Conservation (phyloP, 1,140 invertebrate species). For the Nephila pilipes region DNA sequence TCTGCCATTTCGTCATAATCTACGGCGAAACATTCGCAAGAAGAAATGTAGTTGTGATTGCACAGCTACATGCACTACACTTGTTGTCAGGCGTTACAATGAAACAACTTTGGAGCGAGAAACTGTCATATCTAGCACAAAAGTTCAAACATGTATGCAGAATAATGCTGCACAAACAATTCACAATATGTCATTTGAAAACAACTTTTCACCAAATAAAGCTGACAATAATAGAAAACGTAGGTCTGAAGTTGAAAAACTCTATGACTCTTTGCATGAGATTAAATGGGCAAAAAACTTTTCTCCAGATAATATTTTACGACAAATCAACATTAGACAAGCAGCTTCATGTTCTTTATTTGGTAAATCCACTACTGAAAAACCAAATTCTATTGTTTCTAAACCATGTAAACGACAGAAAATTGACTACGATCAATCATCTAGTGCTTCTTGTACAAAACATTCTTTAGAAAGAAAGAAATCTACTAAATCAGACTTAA, state of each 20-base stretch:
- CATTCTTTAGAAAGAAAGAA: not conserved
- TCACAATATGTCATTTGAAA: not conserved
- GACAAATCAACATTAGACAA: conserved; percentile 48
- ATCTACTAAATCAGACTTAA: not conserved
- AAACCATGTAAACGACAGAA: not conserved
- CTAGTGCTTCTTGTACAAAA: not conserved
- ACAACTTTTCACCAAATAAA: conserved; percentile 26
- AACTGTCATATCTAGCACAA: conserved; percentile 59
- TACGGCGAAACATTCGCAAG: conserved; percentile 55
- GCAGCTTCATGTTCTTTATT: conserved; percentile 55
- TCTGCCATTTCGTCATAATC: conserved; percentile 45
- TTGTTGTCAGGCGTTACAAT: conserved; percentile 27
- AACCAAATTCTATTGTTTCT: not conserved
- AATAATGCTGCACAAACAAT: not conserved
- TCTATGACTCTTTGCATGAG: conserved; percentile 65
- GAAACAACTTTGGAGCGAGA: conserved; percentile 26
- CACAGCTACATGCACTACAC: conserved; percentile 20
- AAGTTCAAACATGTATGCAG: conserved; percentile 11
- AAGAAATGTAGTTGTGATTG: conserved; percentile 67
- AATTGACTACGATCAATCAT: not conserved
- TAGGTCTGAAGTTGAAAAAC: conserved; percentile 55
- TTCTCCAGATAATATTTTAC: conserved; percentile 69
- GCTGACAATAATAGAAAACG: not conserved
- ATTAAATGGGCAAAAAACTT: conserved; percentile 71
- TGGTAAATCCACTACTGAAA: not conserved